Evolutionary conservation across 1,140 invertebrate genomes (phyloP).

Genomic region (Scaptomyza hsui): DNA sequence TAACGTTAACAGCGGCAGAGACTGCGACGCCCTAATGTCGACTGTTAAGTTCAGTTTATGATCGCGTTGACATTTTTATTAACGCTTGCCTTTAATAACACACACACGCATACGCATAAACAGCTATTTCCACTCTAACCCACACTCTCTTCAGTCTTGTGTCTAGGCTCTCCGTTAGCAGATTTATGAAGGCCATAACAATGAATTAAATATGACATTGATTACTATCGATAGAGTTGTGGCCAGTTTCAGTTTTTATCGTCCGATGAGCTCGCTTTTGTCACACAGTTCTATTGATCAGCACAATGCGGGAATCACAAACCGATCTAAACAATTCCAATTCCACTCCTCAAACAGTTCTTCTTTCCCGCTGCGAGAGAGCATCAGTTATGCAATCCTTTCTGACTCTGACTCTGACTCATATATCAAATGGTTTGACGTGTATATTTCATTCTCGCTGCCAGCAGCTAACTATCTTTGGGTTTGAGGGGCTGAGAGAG

Average conservation of each 20-base stretch:
- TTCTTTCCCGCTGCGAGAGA: conserved; percentile 66
- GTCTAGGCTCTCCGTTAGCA: conserved; percentile 18
- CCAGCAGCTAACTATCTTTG: conserved; percentile 4
- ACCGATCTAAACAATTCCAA: neutral
- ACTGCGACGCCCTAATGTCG: conserved; percentile 58
- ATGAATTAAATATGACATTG: conserved; percentile 82
- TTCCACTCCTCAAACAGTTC: conserved; percentile 1
- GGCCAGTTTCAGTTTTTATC: conserved; percentile 60
- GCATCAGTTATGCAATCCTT: conserved; percentile 70
- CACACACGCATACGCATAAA: neutral
- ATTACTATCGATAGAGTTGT: conserved; percentile 78
- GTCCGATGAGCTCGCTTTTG: conserved; percentile 47
- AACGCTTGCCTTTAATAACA: conserved; percentile 60
- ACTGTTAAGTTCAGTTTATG: conserved; percentile 70
- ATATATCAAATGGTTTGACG: conserved; percentile 70
- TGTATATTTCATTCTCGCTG: conserved; percentile 55
- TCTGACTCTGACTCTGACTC: no score
- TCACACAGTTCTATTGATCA: conserved; percentile 47
- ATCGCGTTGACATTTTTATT: conserved; percentile 81
- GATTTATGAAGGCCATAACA: conserved; percentile 81
- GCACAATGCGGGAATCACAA: conserved; percentile 28
- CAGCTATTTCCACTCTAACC: conserved; percentile 2
- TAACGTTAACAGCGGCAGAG: conserved; percentile 2
- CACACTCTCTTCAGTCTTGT: neutral
- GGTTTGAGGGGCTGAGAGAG: neutral